phyloP scores from a whole-genome alignment of 2,797 vertebrate species.

The Rhincodon typus region DNA sequence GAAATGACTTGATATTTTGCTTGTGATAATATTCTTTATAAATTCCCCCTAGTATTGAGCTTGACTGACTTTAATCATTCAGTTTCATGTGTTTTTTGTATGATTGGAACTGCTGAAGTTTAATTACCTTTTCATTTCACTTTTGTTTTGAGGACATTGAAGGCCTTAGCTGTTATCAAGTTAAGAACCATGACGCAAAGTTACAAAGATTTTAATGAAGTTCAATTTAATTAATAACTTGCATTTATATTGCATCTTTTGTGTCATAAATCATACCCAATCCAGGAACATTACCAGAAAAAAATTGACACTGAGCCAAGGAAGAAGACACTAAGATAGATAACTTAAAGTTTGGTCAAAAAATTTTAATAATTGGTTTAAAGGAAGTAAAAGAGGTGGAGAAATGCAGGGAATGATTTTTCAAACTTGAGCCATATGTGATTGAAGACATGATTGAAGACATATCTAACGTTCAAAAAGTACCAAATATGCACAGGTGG shows the following conservation, averaged over 20 bases:
- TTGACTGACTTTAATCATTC: neutral
- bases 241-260: neutral
- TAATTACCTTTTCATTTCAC: conserved; percentile 13
- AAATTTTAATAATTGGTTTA: neutral
- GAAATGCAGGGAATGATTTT: neutral
- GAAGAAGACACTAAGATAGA: no score
- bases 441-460: neutral
- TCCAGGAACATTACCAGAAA: neutral
- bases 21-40: neutral
- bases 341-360: neutral
- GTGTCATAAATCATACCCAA: neutral
- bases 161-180: neutral
- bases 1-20: conserved; percentile 13
- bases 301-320: neutral
- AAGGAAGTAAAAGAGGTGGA: neutral
- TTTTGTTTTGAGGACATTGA: neutral
- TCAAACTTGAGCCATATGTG: neutral
- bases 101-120: neutral
- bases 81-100: neutral
- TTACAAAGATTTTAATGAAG: conserved; percentile 4
- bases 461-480: neutral
- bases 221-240: conserved; percentile 18
- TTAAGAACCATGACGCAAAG: neutral
- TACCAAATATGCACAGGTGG: neutral
- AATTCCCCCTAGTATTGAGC: neutral